Conservation (phyloP, 1,140 invertebrate genomes). For the Platyscapa corneri region DNA sequence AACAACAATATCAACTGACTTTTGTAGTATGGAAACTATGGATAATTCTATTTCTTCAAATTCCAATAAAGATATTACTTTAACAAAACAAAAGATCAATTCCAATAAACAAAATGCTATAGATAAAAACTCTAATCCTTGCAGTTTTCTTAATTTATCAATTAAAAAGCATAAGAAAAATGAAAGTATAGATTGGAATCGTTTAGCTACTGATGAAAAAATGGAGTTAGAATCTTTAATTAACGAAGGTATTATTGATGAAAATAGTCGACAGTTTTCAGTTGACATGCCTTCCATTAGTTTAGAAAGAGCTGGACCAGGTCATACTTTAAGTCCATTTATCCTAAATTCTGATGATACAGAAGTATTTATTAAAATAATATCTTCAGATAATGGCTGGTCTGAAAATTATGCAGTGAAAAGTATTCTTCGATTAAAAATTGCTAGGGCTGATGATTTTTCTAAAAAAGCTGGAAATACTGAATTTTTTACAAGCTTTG, state of each 20-base stretch:
- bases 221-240: slow-evolving; percentile 64
- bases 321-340: slow-evolving; percentile 65
- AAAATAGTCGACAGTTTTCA: slow-evolving; percentile 59
- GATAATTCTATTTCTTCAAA: slow-evolving; percentile 50
- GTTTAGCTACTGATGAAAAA: slow-evolving; percentile 62
- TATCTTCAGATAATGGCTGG: slow-evolving; percentile 69
- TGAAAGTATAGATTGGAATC: slow-evolving; percentile 66
- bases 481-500: slow-evolving; percentile 67
- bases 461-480: slow-evolving; percentile 54
- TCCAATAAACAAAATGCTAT: slow-evolving; percentile 49
- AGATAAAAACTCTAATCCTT: slow-evolving; percentile 58
- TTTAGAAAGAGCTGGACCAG: slow-evolving; percentile 63
- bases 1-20: slow-evolving; percentile 67
- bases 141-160: slow-evolving; percentile 47
- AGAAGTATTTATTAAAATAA: slow-evolving; percentile 68
- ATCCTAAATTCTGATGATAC: slow-evolving; percentile 66
- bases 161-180: slow-evolving; percentile 48
- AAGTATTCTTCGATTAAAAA: slow-evolving; percentile 66
- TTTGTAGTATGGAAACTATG: slow-evolving; percentile 54
- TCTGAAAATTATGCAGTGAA: slow-evolving; percentile 70
- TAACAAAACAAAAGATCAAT: slow-evolving; percentile 53
- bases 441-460: slow-evolving; percentile 57
- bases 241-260: slow-evolving; percentile 59
- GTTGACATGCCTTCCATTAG: slow-evolving; percentile 66
- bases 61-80: slow-evolving; percentile 32